Percentiles rank a stretch among this genome's conserved stretches.
phyloP scores from a whole-genome alignment of 2,113 vertebrate species.

The Pogonocichla stellata region DNA sequence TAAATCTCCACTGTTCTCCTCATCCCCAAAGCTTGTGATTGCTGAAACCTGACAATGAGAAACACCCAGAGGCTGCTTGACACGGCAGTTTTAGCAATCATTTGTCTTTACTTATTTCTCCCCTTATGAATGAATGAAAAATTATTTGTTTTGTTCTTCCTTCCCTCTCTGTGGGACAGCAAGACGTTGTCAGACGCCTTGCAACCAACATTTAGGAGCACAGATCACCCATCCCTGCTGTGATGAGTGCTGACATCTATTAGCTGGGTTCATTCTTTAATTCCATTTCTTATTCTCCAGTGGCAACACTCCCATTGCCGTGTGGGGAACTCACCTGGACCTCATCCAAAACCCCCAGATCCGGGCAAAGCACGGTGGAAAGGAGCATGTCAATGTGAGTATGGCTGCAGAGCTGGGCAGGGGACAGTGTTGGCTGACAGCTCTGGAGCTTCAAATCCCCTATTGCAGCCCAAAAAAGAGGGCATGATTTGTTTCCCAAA shows the following conservation, averaged over 20 bases:
- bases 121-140: background rate
- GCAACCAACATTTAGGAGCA: background rate
- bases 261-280: background rate
- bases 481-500: background rate
- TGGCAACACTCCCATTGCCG: conserved; percentile 91
- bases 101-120: background rate
- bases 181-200: background rate
- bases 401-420: background rate
- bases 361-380: conserved; percentile 91
- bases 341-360: conserved; percentile 97
- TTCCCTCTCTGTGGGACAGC: accelerated
- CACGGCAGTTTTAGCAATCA: background rate
- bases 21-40: background rate
- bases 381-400: conserved; percentile 94
- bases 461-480: background rate
- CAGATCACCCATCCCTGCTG: background rate
- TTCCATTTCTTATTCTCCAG: conserved; percentile 65
- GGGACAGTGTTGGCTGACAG: background rate
- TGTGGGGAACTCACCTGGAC: conserved; percentile 95
- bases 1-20: background rate
- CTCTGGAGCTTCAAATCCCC: background rate
- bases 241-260: background rate
- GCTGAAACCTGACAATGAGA: background rate
- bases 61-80: background rate
- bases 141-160: background rate